phyloP scores from a whole-genome alignment of 2,888 invertebrate genomes.

The Ashinkailepas kermadecensis region DNA sequence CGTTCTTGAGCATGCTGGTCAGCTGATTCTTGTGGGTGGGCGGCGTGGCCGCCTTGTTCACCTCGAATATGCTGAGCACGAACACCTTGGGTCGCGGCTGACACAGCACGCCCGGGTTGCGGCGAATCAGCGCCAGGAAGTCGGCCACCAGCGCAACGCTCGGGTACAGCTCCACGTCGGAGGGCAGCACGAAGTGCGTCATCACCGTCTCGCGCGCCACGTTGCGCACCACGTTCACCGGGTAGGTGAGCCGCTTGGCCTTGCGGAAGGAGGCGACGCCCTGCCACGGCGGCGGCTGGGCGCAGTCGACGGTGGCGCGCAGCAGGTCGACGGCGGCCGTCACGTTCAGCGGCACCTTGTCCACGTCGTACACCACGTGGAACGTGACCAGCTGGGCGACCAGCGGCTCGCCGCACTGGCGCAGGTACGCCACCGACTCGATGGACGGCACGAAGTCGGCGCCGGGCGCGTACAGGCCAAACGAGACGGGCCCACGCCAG shows the following conservation, averaged over 20 bases:
- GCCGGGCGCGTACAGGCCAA: constrained; percentile 81
- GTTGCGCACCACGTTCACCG: constrained; percentile 82
- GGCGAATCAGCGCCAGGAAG: constrained; percentile 75
- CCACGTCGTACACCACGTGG: constrained; percentile 79
- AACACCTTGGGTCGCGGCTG: constrained; percentile 62
- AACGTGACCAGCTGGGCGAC: constrained; percentile 74
- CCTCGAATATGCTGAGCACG: constrained; percentile 82
- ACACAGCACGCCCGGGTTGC: constrained; percentile 50
- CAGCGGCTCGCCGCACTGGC: constrained; percentile 63
- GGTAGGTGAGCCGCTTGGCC: constrained; percentile 73
- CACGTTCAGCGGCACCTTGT: constrained; percentile 59
- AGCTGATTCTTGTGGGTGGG: constrained; percentile 58
- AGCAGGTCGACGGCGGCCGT: constrained; percentile 36
- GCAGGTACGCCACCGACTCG: constrained; percentile 68
- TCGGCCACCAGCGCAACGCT: constrained; percentile 69
- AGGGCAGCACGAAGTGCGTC: constrained; percentile 73
- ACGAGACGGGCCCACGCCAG: constrained; percentile 81
- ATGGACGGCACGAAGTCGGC: constrained; percentile 68
- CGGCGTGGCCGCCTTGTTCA: constrained; percentile 42
- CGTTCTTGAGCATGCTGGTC: constrained; percentile 59
- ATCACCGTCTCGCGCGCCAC: constrained; percentile 74
- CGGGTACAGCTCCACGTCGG: constrained; percentile 85
- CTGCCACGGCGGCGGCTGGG: constrained; percentile 49
- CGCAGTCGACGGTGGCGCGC: constrained; percentile 55
- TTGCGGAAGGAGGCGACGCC: constrained; percentile 51